Percentiles rank a stretch among this genome's conserved stretches.
phyloP scores from a whole-genome alignment of 1,140 invertebrate species.

The Pseudoatta argentina region DNA sequence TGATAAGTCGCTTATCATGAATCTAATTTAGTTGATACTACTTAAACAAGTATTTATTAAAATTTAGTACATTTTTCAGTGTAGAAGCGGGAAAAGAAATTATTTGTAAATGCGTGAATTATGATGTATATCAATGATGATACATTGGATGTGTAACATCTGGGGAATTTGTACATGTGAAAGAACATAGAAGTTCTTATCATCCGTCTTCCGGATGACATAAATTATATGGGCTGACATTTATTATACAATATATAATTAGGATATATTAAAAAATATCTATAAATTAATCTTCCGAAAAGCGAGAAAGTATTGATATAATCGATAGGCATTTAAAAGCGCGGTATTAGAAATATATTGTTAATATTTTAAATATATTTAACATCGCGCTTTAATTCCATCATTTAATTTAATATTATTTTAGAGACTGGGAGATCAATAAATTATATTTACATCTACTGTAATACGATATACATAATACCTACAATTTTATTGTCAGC shows the following conservation, averaged over 20 bases:
- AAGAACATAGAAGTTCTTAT: constrained; percentile 1
- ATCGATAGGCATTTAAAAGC: not conserved
- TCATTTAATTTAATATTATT: constrained; percentile 20
- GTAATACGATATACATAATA: too few species aligned
- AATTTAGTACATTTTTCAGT: not conserved
- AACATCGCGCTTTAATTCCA: not conserved
- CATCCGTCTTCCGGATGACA: constrained; percentile 5
- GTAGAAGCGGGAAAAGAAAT: not conserved
- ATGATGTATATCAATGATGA: not conserved
- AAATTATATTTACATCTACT: not conserved
- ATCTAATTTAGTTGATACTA: too few species aligned
- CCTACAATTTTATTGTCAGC: not conserved
- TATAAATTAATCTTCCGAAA: not conserved
- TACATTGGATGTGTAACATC: not conserved
- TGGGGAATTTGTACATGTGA: not conserved
- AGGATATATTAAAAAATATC: too few species aligned
- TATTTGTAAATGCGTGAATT: not conserved
- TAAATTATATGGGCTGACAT: not conserved
- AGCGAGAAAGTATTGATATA: not conserved
- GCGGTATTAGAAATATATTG: not conserved
- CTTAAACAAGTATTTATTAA: too few species aligned
- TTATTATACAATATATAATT: not conserved
- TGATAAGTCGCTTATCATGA: too few species aligned
- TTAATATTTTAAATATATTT: not conserved
- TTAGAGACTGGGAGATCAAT: not conserved